Base-by-base conservation (phyloP, 2,797 vertebrate species). In the Neomorphus geoffroyi region DNA sequence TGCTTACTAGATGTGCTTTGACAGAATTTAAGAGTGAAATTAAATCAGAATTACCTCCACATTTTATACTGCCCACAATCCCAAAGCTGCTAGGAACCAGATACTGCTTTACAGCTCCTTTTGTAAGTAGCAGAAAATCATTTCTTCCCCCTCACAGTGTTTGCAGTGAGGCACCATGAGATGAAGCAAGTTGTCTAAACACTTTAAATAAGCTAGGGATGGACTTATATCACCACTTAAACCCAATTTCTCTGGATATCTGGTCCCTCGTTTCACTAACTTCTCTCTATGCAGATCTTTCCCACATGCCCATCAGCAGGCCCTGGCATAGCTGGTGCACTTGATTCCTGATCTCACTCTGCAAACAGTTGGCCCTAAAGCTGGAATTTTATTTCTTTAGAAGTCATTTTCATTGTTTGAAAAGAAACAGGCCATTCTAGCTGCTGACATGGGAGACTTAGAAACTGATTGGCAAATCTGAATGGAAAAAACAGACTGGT, bases 1-100 rank as follows among this genome's bases (percentile, higher is more conserved):
- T 91, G 21, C 71, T 93, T 89, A 79, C 66, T 81, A 45, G 66
- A 67, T 71, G 54, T 62, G 32, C 50, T 85, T 75, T 72, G 85
- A 82, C 54, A 71, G 81, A 89, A 93, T 95, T 94, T 89, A 95
- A 70, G 88, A 75, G 66, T 85, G 79, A 78, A 91, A 79, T 94
- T 93, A 93, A 95, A 87, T 87, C 72, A 70, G 66, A 94, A 95
- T 91, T 85, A 69, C 53, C 70, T 85, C 79, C 39, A 71, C 54
- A 81, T 95, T 95, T 94, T 53, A 74, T 75, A 57, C 37, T 69
- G 58, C 50, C 32, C 1, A 1, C 71, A 93, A 3, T 93, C 78
- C 58, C 87, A 91, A 41, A 65, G 81, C 78, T 92, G 54, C 65
- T 90, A 50, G 67, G 54, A 85, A 60, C 26, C 64, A 87, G 72